Evolutionary conservation across 2,797 vertebrate species (phyloP).

Genomic region (Sebastes umbrosus): DNA sequence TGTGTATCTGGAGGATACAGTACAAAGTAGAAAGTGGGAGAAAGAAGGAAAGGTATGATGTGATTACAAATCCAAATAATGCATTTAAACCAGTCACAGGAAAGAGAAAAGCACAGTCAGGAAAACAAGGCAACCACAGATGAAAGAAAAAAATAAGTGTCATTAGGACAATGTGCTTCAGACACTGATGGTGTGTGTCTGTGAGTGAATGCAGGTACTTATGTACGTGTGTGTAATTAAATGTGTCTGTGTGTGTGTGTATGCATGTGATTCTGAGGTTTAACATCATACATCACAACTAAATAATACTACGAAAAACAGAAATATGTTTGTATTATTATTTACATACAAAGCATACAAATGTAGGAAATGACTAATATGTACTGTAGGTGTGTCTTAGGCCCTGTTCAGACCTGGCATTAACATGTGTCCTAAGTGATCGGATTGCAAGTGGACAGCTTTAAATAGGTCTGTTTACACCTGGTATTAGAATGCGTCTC

Average conservation of each 20-base stretch:
- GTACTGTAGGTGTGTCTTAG: background rate
- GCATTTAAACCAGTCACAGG: background rate
- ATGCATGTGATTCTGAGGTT: too few species aligned
- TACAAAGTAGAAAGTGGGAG: too few species aligned
- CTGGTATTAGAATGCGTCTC: too few species aligned
- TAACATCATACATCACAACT: background rate
- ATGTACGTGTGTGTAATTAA: too few species aligned
- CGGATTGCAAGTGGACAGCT: too few species aligned
- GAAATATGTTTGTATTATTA: background rate
- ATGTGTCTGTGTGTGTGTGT: too few species aligned
- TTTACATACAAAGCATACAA: background rate
- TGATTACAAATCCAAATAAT: slow-evolving; percentile 2
- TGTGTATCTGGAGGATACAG: background rate
- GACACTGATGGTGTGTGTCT: background rate
- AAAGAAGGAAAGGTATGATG: background rate
- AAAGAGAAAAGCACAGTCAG: background rate
- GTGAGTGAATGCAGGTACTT: too few species aligned
- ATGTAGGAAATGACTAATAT: background rate
- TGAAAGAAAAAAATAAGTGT: too few species aligned
- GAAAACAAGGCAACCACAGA: too few species aligned
- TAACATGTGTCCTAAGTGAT: background rate
- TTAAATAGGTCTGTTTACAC: too few species aligned
- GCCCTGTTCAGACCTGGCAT: too few species aligned
- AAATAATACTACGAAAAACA: background rate
- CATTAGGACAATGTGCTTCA: background rate